phyloP scores from a whole-genome alignment of 64 coral and sea anemone species.

The Pachyseris speciosa region DNA sequence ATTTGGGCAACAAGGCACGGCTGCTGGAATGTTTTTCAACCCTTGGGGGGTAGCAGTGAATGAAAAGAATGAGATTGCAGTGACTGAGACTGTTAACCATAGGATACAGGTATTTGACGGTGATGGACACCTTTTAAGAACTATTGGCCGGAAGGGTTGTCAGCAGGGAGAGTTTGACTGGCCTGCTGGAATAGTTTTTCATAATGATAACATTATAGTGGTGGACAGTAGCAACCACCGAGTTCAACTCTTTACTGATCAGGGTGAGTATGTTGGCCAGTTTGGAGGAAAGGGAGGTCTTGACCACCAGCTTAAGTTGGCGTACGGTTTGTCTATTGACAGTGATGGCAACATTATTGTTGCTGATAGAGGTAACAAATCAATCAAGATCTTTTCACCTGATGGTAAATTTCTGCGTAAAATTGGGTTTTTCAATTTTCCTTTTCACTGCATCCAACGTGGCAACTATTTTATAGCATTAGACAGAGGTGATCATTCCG shows the following conservation, averaged over 20 bases:
- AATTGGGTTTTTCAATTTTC: not conserved
- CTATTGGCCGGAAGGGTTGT: not conserved
- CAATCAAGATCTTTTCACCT: not conserved
- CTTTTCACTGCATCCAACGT: not conserved
- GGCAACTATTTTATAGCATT: not conserved
- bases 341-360: not conserved
- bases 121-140: not conserved
- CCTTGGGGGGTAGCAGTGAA: slow-evolving; percentile 18
- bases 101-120: too few species aligned
- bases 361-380: not conserved
- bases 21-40: not conserved
- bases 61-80: slow-evolving; percentile 28
- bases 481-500: not conserved
- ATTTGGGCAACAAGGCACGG: too few species aligned
- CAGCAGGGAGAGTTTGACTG: not conserved
- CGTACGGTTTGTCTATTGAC: not conserved
- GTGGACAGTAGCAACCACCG: not conserved
- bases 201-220: slow-evolving; percentile 1
- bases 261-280: not conserved
- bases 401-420: not conserved
- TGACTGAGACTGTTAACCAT: not conserved
- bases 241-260: not conserved
- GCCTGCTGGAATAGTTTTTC: not conserved
- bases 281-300: not conserved
- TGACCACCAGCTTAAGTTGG: not conserved